Evolutionary conservation across 2,888 invertebrate species (phyloP), one percentile per base, ranked within the genome.

Genomic region (Orthosia cruda): DNA sequence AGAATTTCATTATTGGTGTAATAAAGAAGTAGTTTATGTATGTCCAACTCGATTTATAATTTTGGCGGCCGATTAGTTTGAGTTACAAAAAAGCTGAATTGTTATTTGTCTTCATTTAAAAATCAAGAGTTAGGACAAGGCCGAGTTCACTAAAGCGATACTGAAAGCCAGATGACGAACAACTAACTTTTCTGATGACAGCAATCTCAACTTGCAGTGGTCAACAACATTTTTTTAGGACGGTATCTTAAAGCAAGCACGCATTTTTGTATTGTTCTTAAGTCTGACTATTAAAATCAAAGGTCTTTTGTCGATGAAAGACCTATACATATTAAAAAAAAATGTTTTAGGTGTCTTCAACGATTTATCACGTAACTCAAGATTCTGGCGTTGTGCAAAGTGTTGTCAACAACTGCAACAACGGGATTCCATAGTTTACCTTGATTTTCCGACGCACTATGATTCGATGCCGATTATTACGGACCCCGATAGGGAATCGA

Each of bases 111-210:
- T 18, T 18, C 13, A 45, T 32, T 1, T 11, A 58, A 49, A 67
- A 50, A 40, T 18, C n/a, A 26, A 55, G 64, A 72, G 49, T 74
- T 83, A 66, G 75, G 71, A 83, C 54, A 63, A 61, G 4, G 61
- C 79, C 75, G 70, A 57, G 62, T 57, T 63, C 40, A 66, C 75
- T 81, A 84, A 77, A 80, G 83, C 89, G 75, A 82, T 73, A 79
- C 81, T 81, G 87, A 87, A 86, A 84, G 83, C 88, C 85, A 86
- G 89, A 92, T 90, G 91, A 90, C 85, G 90, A 89, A 89, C 91
- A 90, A 88, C 88, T 86, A 83, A 88, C 87, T 89, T 90, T 88
- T 87, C 85, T 91, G 92, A 93, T 93, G 94, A 93, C 93, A 91
- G 93, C 91, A 91, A 94, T 94, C 89, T 91, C 76, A 83, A 77